Evolutionary conservation across 2,113 vertebrate genomes (phyloP), one percentile per base, ranked within the genome.

Genomic region (Rutilus rutilus): DNA sequence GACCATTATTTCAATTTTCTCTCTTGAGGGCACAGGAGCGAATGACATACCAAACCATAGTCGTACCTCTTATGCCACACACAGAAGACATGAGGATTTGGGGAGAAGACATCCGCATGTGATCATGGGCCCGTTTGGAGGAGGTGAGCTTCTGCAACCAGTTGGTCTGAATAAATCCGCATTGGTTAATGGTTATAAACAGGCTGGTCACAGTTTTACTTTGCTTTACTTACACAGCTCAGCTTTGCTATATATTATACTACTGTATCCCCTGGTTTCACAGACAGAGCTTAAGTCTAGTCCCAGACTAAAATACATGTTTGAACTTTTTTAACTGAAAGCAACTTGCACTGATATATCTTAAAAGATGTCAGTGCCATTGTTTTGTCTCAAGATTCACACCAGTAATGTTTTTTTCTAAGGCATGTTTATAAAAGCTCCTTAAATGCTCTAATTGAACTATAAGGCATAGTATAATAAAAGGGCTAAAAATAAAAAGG

Each of bases 31-130:
- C 87, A 99, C 90, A 95, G 96, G 97, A 99, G 92, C 97, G 98
- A 93, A 99, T 99, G 98, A 99, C 98, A 93, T 94, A n/a, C n/a
- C 97, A 86, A 98, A 97, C 93, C 97, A 99, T 99, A 99, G 93
- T 99, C 97, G 0, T 99, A 99, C 90, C 97, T n/a, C 97, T 99
- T 90, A 99, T 99, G 97, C 98, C 79, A 97, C 94, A 97, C 97
- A 71, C 98, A 99, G 95, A 99, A 96, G 98, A 99, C 92, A 99
- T 99, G 98, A 99, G 95, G 97, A 99, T 92, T 99, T n/a, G n/a
- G 98, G 98, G 97, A 99, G 93, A 98, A 96, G 91, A 97, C 52
- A 98, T 99, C 88, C 98, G 97, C 90, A 95, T 97, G 98, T 99
- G 86, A 99, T 99, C n/a, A 92, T 99, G 98, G 98, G 98, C 97